phyloP scores from a whole-genome alignment of 1,140 invertebrate genomes.

The Melitaea cinxia region DNA sequence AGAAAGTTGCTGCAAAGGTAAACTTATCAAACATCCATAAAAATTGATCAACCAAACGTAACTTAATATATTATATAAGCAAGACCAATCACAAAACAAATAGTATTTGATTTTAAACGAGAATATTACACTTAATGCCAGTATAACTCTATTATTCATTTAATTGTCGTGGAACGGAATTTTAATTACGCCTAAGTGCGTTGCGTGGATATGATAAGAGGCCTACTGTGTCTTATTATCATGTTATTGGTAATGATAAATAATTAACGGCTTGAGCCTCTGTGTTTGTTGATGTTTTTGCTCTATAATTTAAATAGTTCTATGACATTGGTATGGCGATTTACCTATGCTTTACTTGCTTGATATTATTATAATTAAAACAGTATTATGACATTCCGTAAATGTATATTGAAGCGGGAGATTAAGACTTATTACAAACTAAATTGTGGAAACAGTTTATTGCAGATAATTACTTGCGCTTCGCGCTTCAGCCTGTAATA shows the following conservation, averaged over 20 bases:
- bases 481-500: too few relatives aligned
- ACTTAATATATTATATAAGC: neutral
- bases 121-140: neutral
- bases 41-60: too few relatives aligned
- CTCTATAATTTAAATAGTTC: slow-evolving; percentile 29
- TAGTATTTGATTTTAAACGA: neutral
- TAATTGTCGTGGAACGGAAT: slow-evolving; percentile 29
- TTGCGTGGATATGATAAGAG: slow-evolving; percentile 11
- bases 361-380: neutral
- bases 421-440: too few relatives aligned
- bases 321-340: slow-evolving; percentile 23
- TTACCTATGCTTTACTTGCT: slow-evolving; percentile 4
- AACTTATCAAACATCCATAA: too few relatives aligned
- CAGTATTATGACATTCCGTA: neutral
- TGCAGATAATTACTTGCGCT: too few relatives aligned
- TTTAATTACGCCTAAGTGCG: slow-evolving; percentile 20
- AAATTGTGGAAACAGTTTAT: too few relatives aligned
- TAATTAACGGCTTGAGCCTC: slow-evolving; percentile 1
- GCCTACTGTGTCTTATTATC: slow-evolving; percentile 21
- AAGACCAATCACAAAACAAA: neutral
- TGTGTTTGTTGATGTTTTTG: slow-evolving; percentile 8
- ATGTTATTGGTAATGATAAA: slow-evolving; percentile 32
- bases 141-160: slow-evolving; percentile 9
- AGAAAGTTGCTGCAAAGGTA: too few relatives aligned
- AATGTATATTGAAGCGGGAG: neutral